Conservation (phyloP, 2,888 invertebrate genomes). For the Malthinus flaveolus region DNA sequence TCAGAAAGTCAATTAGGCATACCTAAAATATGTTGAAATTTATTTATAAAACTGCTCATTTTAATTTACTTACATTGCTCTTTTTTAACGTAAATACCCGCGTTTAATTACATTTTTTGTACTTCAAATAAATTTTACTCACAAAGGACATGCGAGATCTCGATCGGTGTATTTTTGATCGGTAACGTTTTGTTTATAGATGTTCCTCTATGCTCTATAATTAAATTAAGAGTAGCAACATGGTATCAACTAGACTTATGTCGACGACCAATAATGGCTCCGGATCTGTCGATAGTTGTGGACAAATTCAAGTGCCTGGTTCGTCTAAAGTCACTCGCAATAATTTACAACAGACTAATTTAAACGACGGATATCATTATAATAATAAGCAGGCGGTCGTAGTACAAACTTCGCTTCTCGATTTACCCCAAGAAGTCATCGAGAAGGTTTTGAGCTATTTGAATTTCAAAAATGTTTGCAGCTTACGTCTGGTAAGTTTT, state of each 20-base stretch:
- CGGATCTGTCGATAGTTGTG: slow-evolving; percentile 41
- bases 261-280: slow-evolving; percentile 55
- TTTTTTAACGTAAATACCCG: no score
- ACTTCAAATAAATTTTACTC: no score
- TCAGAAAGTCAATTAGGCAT: slow-evolving; percentile 4
- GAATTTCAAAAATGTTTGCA: slow-evolving; percentile 66
- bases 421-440: slow-evolving; percentile 79
- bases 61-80: no score
- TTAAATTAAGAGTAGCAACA: slow-evolving; percentile 40
- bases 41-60: no score
- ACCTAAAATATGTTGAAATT: slow-evolving; percentile 1
- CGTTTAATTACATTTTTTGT: no score
- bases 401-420: slow-evolving; percentile 57
- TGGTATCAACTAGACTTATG: slow-evolving; percentile 62
- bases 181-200: not conserved
- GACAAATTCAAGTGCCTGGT: slow-evolving; percentile 34
- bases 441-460: slow-evolving; percentile 77
- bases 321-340: slow-evolving; percentile 48
- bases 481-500: slow-evolving; percentile 17
- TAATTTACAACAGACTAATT: slow-evolving; percentile 28
- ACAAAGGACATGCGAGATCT: no score
- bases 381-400: slow-evolving; percentile 33
- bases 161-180: not conserved
- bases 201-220: not conserved
- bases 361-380: slow-evolving; percentile 39